Evolutionary conservation across 2,888 invertebrate species (phyloP), one percentile per base, ranked within the genome.

Genomic region (Sphaerophoria taeniata): DNA sequence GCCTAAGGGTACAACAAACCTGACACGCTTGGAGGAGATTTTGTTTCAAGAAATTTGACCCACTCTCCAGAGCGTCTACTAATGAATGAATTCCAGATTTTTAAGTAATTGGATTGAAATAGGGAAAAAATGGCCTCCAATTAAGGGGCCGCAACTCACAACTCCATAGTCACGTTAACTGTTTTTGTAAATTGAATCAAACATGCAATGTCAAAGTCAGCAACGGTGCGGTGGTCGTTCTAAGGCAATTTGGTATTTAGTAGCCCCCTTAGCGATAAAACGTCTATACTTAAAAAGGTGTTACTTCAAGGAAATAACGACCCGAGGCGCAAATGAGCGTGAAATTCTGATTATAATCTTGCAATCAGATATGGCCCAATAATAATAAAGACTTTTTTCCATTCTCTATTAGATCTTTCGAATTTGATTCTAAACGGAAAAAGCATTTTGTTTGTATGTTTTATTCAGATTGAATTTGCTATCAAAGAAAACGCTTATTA

Each of bases 51-150:
- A 39, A 39, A 9, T 65, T 71, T 76, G 75, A 75, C 75, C 65
- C 53, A 67, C 16, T 58, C 51, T 75, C 58, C 58, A 33, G 71
- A 45, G 24, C 65, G 61, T 12, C 72, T 45, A 75, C 63, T 80
- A 72, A 76, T 80, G 72, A 84, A 75, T 84, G 75, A 63, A 69
- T 65, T 77, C 73, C 34, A 16, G 31, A 69, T 45, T 79, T 58
- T 69, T 65, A 53, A 63, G 45, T 63, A 45, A 63, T 63, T 63
- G 45, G 45, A 34, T 31, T 43, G 6, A 9, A 43, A 43, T 9
- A 43, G n/a, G 6, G 53, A 51, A 39, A 36, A 53, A 53, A 51
- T 49, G 51, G 65, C 51, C 51, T 36, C 51, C 51, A 67, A 67
- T 51, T 24, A 39, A 2, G 53, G 67, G 53, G 24, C 14, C 67